These are phyloP conservation scores for Onychomys leucogaster DNA, from an alignment of 2,797 vertebrate species.

Conservation along the genomic window DNA sequence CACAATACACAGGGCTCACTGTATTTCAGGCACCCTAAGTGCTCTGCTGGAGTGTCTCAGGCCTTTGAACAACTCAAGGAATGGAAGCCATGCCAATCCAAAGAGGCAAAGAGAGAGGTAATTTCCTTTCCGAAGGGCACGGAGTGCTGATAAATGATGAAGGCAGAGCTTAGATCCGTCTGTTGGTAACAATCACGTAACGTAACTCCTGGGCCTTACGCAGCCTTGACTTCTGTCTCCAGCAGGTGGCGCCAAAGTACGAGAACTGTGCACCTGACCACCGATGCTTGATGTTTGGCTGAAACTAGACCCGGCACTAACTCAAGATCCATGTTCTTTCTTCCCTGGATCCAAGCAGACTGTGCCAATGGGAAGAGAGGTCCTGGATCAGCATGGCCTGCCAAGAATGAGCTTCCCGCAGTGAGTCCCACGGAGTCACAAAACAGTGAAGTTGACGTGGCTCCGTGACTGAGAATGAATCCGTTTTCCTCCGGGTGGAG, in stretches of 20 bases:
- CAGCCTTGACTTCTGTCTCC: neutral
- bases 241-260: conserved; percentile 54
- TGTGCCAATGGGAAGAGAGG: neutral
- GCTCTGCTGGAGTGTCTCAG: neutral
- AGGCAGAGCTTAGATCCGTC: neutral
- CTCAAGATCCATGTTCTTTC: neutral
- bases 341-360: neutral
- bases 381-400: neutral
- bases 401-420: neutral
- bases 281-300: neutral
- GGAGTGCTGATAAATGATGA: neutral
- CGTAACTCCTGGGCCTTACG: neutral
- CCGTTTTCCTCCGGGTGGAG: neutral
- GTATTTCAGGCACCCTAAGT: neutral
- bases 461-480: neutral
- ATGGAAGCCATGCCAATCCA: neutral
- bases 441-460: neutral
- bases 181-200: fast-evolving
- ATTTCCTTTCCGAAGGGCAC: too few relatives aligned
- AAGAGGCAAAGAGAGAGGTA: neutral
- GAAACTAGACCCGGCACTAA: neutral
- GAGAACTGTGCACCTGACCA: neutral
- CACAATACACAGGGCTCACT: neutral
- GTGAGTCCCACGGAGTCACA: neutral
- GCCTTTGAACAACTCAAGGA: neutral